phyloP scores from a whole-genome alignment of 2,888 invertebrate genomes.

The Anticlea derivata region DNA sequence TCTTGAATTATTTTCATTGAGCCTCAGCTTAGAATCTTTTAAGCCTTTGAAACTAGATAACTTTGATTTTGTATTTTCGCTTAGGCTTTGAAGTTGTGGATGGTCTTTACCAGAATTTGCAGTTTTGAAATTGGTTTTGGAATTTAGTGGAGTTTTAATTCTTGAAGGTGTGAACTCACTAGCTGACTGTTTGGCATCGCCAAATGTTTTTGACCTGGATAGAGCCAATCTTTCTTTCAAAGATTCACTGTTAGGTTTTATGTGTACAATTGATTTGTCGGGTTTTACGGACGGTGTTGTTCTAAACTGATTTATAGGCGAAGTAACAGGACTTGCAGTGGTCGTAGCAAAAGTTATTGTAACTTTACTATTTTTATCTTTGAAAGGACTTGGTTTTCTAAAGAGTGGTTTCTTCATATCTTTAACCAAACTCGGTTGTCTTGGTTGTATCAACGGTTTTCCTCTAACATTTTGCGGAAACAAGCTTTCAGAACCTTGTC shows the following conservation, averaged over 20 bases:
- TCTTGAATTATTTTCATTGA: conserved; percentile 7
- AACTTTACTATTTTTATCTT: conserved; percentile 40
- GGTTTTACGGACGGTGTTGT: conserved; percentile 4
- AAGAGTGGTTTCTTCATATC: conserved; percentile 30
- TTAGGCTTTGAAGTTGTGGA: conserved; percentile 6
- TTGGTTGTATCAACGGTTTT: conserved; percentile 23
- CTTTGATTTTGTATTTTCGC: conserved; percentile 5
- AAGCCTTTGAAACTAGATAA: conserved; percentile 3
- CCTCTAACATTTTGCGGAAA: conserved; percentile 14
- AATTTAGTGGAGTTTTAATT: conserved; percentile 11
- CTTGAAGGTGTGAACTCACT: conserved; percentile 28
- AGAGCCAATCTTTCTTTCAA: conserved; percentile 4
- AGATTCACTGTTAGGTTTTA: background rate
- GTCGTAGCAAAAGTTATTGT: conserved; percentile 47
- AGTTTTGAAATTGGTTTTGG: conserved; percentile 25
- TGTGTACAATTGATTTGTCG: background rate
- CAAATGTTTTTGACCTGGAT: conserved; percentile 1
- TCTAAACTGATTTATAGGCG: conserved; percentile 11
- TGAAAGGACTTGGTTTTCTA: conserved; percentile 35
- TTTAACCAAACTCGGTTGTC: conserved; percentile 28
- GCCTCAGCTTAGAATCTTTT: conserved; percentile 3
- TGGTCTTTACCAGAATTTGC: conserved; percentile 11
- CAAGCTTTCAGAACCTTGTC: conserved; percentile 15
- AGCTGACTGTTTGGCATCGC: conserved; percentile 16
- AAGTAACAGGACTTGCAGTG: conserved; percentile 28